These are phyloP conservation scores for Orthosia cruda DNA, from an alignment of 2,888 invertebrate genomes.

Conservation along the genomic window DNA sequence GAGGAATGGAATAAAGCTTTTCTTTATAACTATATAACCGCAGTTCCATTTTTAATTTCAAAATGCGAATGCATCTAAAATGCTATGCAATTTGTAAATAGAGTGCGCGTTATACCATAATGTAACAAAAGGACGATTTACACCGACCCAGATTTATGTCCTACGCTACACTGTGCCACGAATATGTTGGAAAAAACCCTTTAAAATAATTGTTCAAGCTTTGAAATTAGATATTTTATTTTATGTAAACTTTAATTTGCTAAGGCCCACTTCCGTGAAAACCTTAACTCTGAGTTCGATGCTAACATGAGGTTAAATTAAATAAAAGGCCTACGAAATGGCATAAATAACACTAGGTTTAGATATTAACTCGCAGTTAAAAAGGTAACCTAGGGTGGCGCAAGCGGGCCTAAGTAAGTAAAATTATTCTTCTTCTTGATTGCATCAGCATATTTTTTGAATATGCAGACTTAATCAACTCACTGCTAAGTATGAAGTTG, in stretches of 20 bases:
- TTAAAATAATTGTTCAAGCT: slow-evolving; percentile 15
- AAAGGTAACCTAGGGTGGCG: too few relatives aligned
- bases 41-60: not conserved
- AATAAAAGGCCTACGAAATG: too few relatives aligned
- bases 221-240: too few relatives aligned
- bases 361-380: too few relatives aligned
- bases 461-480: not conserved
- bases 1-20: not conserved
- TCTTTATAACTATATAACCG: not conserved
- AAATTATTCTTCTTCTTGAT: not conserved
- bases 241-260: too few relatives aligned
- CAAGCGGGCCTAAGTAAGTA: too few relatives aligned
- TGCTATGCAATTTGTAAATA: slow-evolving; percentile 29
- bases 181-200: slow-evolving; percentile 30
- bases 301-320: too few relatives aligned
- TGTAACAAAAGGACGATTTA: slow-evolving; percentile 33
- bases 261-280: too few relatives aligned
- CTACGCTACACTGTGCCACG: slow-evolving; percentile 14
- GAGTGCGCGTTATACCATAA: slow-evolving; percentile 25
- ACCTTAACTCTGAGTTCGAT: too few relatives aligned
- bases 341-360: too few relatives aligned
- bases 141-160: slow-evolving; percentile 49
- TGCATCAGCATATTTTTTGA: not conserved
- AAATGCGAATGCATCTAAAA: slow-evolving; percentile 23
- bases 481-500: not conserved